Conservation (phyloP, 2,888 invertebrate genomes). For the Clepsis dumicolana region DNA sequence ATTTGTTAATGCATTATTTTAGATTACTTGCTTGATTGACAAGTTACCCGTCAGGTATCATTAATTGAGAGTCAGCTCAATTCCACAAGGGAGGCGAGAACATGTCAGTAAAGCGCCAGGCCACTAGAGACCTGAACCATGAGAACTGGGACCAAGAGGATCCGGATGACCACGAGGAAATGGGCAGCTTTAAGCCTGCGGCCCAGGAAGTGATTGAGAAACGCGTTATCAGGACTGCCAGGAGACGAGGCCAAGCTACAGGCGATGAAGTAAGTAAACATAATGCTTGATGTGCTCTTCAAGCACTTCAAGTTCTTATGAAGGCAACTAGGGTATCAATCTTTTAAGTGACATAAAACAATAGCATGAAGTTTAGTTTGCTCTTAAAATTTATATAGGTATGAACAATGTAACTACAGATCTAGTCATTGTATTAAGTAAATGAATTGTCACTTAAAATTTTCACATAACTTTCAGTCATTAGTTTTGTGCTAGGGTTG, state of each 20-base stretch:
- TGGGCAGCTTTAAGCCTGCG: slow-evolving; percentile 89
- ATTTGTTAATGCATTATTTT: neutral
- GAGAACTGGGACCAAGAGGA: slow-evolving; percentile 95
- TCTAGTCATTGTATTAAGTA: too few relatives aligned
- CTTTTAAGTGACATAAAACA: too few relatives aligned
- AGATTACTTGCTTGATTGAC: neutral
- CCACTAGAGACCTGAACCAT: slow-evolving; percentile 91
- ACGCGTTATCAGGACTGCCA: slow-evolving; percentile 93
- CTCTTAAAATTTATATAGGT: too few relatives aligned
- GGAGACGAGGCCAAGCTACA: slow-evolving; percentile 81
- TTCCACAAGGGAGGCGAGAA: slow-evolving; percentile 31
- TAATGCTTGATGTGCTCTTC: neutral
- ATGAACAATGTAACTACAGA: too few relatives aligned
- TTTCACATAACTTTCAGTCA: too few relatives aligned
- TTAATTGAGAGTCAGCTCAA: neutral
- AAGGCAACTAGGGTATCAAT: too few relatives aligned
- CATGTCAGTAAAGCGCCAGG: slow-evolving; percentile 92
- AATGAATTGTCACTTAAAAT: too few relatives aligned
- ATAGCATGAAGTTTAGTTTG: too few relatives aligned
- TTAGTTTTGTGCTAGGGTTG: too few relatives aligned
- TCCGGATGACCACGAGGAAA: slow-evolving; percentile 88
- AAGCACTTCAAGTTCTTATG: too few relatives aligned
- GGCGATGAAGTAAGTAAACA: slow-evolving; percentile 59
- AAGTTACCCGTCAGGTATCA: slow-evolving; percentile 34
- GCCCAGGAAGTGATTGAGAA: slow-evolving; percentile 89